Evolutionary conservation across 1,140 invertebrate species (phyloP).

Genomic region (Geopemphigus sp.): DNA sequence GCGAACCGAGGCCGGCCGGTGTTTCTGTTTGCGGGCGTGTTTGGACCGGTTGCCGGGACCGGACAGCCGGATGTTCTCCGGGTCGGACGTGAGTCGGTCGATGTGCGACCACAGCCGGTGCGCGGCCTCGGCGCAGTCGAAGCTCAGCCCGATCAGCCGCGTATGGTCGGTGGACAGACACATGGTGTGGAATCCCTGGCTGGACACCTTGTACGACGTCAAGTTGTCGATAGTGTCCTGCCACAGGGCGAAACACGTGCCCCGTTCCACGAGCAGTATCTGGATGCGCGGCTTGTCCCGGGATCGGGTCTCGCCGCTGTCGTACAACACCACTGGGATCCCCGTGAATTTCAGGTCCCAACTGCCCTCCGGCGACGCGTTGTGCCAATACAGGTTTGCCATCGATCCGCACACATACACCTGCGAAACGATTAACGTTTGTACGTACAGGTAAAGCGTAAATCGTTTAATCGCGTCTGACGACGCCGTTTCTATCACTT

Average conservation of each 20-base stretch:
- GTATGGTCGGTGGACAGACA: conserved; percentile 71
- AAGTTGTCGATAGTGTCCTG: conserved; percentile 75
- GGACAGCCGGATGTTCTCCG: conserved; percentile 76
- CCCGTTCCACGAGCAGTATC: conserved; percentile 76
- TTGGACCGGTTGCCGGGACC: conserved; percentile 63
- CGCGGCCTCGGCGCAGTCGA: conserved; percentile 73
- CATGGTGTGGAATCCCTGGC: conserved; percentile 79
- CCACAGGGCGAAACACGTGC: conserved; percentile 83
- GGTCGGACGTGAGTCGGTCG: conserved; percentile 70
- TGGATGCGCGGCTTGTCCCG: conserved; percentile 70
- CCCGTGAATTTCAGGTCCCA: conserved; percentile 79
- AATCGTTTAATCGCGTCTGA: too few species aligned
- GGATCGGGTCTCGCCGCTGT: conserved; percentile 71
- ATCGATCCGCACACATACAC: conserved; percentile 76
- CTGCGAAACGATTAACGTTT: conserved; percentile 54
- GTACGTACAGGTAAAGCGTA: too few species aligned
- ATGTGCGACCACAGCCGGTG: conserved; percentile 69
- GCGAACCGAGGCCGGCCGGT: conserved; percentile 58
- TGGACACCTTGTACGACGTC: conserved; percentile 63
- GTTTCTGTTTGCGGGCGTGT: conserved; percentile 58
- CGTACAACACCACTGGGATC: conserved; percentile 76
- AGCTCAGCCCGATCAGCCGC: conserved; percentile 60
- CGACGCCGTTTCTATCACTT: too few species aligned
- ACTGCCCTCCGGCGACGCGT: conserved; percentile 58
- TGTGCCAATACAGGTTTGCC: conserved; percentile 74